Evolutionary conservation across 2,888 invertebrate species (phyloP).

Genomic region (Ophioninae sp.): DNA sequence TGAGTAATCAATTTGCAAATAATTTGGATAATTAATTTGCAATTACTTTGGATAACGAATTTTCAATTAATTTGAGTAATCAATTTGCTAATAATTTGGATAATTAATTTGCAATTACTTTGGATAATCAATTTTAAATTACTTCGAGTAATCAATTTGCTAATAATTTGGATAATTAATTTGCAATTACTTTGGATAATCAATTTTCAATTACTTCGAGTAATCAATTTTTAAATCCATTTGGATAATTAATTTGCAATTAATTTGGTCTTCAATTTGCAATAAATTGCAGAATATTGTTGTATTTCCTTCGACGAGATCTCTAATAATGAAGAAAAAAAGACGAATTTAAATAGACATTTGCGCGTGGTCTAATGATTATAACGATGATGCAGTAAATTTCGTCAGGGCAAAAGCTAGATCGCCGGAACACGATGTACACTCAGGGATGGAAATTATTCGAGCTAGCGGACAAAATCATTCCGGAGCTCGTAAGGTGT

Average conservation of each 20-base stretch:
- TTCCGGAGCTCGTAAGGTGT: slow-evolving; percentile 6
- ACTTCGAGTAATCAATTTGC: too few species aligned
- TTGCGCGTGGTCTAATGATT: slow-evolving; percentile 11
- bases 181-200: background rate
- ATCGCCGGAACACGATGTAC: background rate
- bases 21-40: background rate
- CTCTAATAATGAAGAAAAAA: background rate
- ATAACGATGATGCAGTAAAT: slow-evolving; percentile 6
- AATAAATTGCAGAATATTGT: background rate
- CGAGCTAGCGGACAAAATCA: slow-evolving; percentile 19
- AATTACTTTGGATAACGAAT: background rate
- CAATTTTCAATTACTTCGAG: background rate
- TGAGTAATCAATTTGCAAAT: background rate
- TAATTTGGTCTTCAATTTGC: background rate
- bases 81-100: background rate
- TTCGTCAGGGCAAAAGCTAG: slow-evolving; percentile 11
- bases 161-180: too few species aligned
- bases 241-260: too few species aligned
- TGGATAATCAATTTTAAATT: too few species aligned
- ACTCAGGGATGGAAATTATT: slow-evolving; percentile 4
- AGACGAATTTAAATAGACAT: slow-evolving; percentile 11
- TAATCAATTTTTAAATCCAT: background rate
- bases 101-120: background rate
- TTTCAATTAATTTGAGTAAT: background rate
- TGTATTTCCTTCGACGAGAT: background rate